Evolutionary conservation across 2,888 invertebrate species (phyloP), one percentile per base, ranked within the genome.

Genomic region (Amphipyra tragopoginis): DNA sequence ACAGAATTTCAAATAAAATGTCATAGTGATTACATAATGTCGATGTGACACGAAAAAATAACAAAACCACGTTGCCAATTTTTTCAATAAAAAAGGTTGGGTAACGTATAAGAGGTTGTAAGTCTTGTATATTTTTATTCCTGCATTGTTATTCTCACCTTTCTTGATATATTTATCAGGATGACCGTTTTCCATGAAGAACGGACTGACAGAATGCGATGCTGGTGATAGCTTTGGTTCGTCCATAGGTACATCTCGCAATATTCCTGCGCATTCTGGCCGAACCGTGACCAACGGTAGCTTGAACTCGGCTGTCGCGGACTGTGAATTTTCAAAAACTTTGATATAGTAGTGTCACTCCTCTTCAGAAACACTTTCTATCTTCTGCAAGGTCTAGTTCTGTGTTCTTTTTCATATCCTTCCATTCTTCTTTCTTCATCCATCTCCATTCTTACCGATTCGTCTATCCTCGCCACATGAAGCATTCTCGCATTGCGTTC

Each of bases 241-340:
- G 39, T 96, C 95, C 75, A 96, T 93, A 9, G 96, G 95, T 51
- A 96, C 84, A 81, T 96, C 96, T 67, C 96, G 91, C 75, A 96
- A 90, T 65, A 97, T 95, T 13, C 96, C 97, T 38, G 96, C 96
- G 72, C 96, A 96, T 91, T 97, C 96, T 13, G 97, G 96, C 52
- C 96, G 92, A 0, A 97, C 97, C 49, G 95, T 95, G 44, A 96
- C 90, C 67, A 97, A 84, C 0, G 97, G 97, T 7, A 97, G 86
- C 80, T 96, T 96, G 87, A 97, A 97, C 73, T 96, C 95, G 21
- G 96, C 96, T 79, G 96, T 95, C 9, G 96, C 95, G 50, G 97
- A 93, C 97, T 97, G 79, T 49, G 84, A 29, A 75, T 49, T 64
- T 9, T 65, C 58, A 67, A 44, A 48, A 45, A 26, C 21, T 53